Conservation (phyloP, 2,797 vertebrate species). For the Molossus molossus region DNA sequence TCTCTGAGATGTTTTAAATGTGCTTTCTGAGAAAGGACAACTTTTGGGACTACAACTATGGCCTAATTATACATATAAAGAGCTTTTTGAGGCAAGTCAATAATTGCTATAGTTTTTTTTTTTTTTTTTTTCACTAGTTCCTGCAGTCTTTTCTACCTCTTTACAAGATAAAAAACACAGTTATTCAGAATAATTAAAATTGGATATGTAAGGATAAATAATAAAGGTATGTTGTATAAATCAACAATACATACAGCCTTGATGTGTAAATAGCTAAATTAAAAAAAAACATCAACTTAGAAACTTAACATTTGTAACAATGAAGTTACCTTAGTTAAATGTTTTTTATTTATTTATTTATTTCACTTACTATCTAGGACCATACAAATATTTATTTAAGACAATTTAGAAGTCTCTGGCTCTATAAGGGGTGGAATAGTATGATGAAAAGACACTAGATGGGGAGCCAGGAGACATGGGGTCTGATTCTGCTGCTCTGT, state of each 20-base stretch:
- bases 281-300: constrained; percentile 14
- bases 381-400: constrained; percentile 29
- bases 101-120: neutral
- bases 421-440: neutral
- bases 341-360: neutral
- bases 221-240: constrained; percentile 1
- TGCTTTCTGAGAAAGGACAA: constrained; percentile 25
- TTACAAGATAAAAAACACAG: neutral
- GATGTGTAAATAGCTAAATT: constrained; percentile 37
- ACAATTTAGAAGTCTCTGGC: neutral
- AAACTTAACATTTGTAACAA: neutral
- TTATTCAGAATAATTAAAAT: constrained; percentile 59
- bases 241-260: neutral
- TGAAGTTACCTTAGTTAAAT: constrained; percentile 12
- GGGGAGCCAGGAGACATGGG: neutral
- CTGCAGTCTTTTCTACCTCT: neutral
- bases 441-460: neutral
- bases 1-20: constrained; percentile 66
- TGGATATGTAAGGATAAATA: neutral
- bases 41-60: neutral
- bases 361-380: constrained; percentile 8
- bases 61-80: neutral
- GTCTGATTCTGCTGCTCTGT: neutral
- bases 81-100: neutral
- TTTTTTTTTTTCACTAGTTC: neutral